Percentiles rank a stretch among this genome's conserved stretches.
Evolutionary conservation across 1,140 invertebrate species (phyloP).

Genomic region (Drosophila santomea): DNA sequence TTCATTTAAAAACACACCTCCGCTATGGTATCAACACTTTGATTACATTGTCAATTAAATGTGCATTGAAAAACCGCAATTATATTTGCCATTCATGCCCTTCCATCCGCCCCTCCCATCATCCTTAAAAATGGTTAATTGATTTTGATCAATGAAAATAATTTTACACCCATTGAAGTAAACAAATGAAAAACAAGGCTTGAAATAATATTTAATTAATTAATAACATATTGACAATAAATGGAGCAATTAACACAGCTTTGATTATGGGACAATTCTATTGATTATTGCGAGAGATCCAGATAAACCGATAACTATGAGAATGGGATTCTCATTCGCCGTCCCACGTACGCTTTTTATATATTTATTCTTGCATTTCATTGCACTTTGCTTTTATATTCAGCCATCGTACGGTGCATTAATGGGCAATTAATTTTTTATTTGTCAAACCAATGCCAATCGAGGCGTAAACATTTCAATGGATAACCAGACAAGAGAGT

Average conservation of each 20-base stretch:
- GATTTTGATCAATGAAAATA: conserved; percentile 59
- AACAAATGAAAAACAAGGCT: conserved; percentile 29
- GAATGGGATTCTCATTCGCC: conserved; percentile 3
- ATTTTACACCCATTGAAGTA: conserved; percentile 25
- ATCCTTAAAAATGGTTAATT: conserved; percentile 63
- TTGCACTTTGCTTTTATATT: conserved; percentile 50
- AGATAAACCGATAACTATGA: conserved; percentile 40
- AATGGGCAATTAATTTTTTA: conserved; percentile 78
- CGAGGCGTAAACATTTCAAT: conserved; percentile 77
- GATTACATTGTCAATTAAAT: conserved; percentile 50
- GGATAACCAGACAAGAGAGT: conserved; percentile 32
- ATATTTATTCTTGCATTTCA: conserved; percentile 46
- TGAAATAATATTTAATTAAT: conserved; percentile 72
- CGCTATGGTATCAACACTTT: conserved; percentile 22
- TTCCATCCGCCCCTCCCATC: conserved; percentile 4
- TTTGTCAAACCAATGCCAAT: conserved; percentile 63
- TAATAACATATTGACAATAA: conserved; percentile 72
- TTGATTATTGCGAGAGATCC: conserved; percentile 37
- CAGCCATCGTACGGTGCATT: conserved; percentile 53
- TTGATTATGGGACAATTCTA: conserved; percentile 54
- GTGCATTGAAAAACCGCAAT: conserved; percentile 45
- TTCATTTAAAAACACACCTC: conserved; percentile 12
- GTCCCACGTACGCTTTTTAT: conserved; percentile 5
- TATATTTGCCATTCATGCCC: conserved; percentile 22
- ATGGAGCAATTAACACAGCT: conserved; percentile 74